These are phyloP conservation scores for Protobothrops mucrosquamatus DNA, from an alignment of 2,113 vertebrate genomes.

Conservation along the genomic window DNA sequence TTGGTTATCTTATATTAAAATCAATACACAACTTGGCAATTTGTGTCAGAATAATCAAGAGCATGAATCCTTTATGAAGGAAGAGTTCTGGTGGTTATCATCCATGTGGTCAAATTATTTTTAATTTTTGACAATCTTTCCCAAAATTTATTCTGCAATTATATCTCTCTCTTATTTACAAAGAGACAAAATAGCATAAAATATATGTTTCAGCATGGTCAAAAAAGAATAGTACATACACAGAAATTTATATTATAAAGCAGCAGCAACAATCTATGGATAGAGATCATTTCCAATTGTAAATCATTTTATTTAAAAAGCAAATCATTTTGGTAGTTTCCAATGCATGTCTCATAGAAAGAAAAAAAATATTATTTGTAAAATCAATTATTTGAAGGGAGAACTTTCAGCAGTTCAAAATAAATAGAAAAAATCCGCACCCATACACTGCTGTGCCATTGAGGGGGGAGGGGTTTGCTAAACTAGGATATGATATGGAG, in stretches of 20 bases:
- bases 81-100: not conserved
- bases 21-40: not conserved
- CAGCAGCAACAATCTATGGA: not conserved
- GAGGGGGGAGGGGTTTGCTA: not conserved
- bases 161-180: not conserved
- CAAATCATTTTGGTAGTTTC: not conserved
- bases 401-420: not conserved
- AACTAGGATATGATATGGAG: slow-evolving; percentile 16
- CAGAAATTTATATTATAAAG: not conserved
- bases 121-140: not conserved
- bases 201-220: not conserved
- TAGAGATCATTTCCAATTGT: slow-evolving; percentile 24
- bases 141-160: not conserved
- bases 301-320: slow-evolving; percentile 32
- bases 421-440: not conserved
- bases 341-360: not conserved
- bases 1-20: not conserved
- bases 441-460: not conserved
- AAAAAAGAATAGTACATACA: not conserved
- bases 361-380: not conserved
- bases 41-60: not conserved
- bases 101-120: not conserved
- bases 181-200: not conserved
- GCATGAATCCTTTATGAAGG: not conserved
- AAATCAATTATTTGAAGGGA: not conserved